Percentiles rank a stretch among this genome's conserved stretches.
These are phyloP conservation scores for Geotrupes spiniger DNA, from an alignment of 2,888 invertebrate species.

Conservation along the genomic window DNA sequence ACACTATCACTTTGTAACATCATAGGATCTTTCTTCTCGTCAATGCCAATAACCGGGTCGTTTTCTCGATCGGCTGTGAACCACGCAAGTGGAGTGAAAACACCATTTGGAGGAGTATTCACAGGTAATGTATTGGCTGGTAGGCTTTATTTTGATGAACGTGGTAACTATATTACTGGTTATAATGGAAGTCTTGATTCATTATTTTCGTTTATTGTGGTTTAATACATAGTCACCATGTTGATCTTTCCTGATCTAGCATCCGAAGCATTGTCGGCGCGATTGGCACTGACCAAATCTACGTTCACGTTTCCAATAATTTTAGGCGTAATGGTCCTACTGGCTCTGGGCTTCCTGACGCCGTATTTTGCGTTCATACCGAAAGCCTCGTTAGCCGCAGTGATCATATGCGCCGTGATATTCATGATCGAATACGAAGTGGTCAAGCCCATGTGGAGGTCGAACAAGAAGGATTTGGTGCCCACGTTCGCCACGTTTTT, in stretches of 20 bases:
- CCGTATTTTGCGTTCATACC: slow-evolving; percentile 89
- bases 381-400: slow-evolving; percentile 84
- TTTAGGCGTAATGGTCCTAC: slow-evolving; percentile 71
- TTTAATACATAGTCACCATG: too few relatives aligned
- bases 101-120: slow-evolving; percentile 82
- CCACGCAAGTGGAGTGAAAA: slow-evolving; percentile 90
- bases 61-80: slow-evolving; percentile 91
- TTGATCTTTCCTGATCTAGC: too few relatives aligned
- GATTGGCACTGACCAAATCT: too few relatives aligned
- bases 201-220: too few relatives aligned
- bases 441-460: slow-evolving; percentile 81
- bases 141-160: background rate
- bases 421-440: slow-evolving; percentile 93
- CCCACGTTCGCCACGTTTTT: slow-evolving; percentile 83
- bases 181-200: too few relatives aligned
- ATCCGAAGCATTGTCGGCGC: too few relatives aligned
- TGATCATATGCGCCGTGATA: slow-evolving; percentile 92
- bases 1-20: slow-evolving; percentile 84
- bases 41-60: slow-evolving; percentile 89
- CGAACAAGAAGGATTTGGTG: slow-evolving; percentile 74
- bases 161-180: too few relatives aligned
- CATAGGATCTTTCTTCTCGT: slow-evolving; percentile 81
- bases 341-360: slow-evolving; percentile 82
- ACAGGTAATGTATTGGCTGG: slow-evolving; percentile 58
- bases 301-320: too few relatives aligned